Evolutionary conservation across 2,113 vertebrate species (phyloP).

Genomic region (Thalassarche chlororhynchos): DNA sequence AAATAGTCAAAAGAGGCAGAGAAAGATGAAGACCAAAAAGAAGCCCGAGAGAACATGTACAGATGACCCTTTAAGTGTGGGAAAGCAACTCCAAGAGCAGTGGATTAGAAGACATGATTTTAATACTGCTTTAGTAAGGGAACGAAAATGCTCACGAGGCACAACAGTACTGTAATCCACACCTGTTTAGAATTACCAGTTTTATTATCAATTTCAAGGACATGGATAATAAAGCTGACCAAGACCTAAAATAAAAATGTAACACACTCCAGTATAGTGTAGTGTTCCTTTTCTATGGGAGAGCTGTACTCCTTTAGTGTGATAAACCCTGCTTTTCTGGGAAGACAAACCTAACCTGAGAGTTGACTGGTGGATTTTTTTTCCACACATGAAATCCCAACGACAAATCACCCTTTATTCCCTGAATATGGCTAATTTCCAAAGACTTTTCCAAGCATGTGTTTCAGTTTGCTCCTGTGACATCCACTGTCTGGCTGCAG

Average conservation of each 20-base stretch:
- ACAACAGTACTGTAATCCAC: background rate
- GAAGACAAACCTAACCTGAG: background rate
- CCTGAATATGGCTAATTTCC: background rate
- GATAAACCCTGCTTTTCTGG: background rate
- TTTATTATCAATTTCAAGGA: background rate
- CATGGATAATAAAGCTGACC: background rate
- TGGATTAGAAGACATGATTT: background rate
- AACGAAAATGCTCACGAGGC: background rate
- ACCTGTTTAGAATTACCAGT: background rate
- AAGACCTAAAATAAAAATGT: background rate
- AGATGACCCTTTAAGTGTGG: background rate
- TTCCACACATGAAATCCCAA: background rate
- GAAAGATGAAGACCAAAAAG: background rate
- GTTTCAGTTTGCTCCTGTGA: background rate
- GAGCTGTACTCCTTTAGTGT: background rate
- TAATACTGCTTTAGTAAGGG: background rate
- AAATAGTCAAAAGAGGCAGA: background rate
- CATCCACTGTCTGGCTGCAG: background rate
- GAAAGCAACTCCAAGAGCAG: background rate
- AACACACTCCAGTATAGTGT: background rate
- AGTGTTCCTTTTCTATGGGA: background rate
- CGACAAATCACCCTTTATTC: background rate
- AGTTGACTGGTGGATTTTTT: background rate
- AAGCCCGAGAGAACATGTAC: fast-evolving
- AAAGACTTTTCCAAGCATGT: background rate